Evolutionary conservation across 1,140 invertebrate genomes (phyloP).

Genomic region (Pteromalus puparum): DNA sequence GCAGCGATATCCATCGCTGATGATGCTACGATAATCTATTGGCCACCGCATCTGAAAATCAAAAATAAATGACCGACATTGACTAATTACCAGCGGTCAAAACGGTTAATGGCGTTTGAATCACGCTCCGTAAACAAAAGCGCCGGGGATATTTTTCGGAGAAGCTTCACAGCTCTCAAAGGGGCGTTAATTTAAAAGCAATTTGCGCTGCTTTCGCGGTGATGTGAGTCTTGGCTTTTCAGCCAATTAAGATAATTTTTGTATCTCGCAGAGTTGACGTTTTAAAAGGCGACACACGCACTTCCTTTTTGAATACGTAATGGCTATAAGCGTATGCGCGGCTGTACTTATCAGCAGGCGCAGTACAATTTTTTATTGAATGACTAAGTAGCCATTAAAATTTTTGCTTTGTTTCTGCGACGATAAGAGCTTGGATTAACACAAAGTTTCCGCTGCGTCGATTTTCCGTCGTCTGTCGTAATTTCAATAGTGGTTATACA

Average conservation of each 20-base stretch:
- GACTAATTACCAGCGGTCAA: slow-evolving; percentile 31
- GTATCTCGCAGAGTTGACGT: slow-evolving; percentile 29
- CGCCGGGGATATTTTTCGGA: neutral
- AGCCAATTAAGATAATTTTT: slow-evolving; percentile 48
- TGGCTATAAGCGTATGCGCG: neutral
- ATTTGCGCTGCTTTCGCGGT: slow-evolving; percentile 37
- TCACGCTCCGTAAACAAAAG: neutral
- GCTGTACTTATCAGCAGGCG: neutral
- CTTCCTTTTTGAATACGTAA: slow-evolving; percentile 36
- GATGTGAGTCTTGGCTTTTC: slow-evolving; percentile 33
- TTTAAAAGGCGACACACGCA: slow-evolving; percentile 9
- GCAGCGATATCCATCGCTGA: neutral
- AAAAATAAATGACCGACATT: slow-evolving; percentile 20
- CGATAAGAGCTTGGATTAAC: neutral
- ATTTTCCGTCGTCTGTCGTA: neutral
- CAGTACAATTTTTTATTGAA: neutral
- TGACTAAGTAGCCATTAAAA: neutral
- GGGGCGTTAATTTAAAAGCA: slow-evolving; percentile 47
- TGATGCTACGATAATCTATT: neutral
- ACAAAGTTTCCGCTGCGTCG: no score
- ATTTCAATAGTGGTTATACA: neutral
- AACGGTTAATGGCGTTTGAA: slow-evolving; percentile 31
- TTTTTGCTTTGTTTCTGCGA: neutral
- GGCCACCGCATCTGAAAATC: neutral
- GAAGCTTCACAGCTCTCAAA: neutral